Evolutionary conservation across 2,797 vertebrate genomes (phyloP).

Genomic region (Sebastes itinus): DNA sequence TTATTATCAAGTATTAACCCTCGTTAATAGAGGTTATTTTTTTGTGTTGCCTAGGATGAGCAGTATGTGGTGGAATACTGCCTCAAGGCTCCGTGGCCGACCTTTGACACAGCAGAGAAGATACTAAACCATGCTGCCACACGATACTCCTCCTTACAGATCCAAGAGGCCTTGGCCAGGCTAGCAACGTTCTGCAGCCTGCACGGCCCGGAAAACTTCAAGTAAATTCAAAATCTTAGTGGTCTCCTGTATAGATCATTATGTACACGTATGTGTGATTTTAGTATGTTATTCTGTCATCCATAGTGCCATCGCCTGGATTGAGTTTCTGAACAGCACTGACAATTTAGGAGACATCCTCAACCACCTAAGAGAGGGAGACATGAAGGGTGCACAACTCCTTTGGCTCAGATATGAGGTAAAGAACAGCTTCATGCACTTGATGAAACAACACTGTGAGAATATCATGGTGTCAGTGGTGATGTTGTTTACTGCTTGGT

Average conservation of each 20-base stretch:
- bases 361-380: conserved; percentile 84
- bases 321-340: conserved; percentile 91
- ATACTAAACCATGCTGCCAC: conserved; percentile 89
- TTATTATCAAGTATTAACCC: background rate
- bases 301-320: conserved; percentile 90
- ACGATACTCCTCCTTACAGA: conserved; percentile 78
- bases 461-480: background rate
- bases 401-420: conserved; percentile 96
- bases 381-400: conserved; percentile 89
- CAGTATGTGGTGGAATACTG: conserved; percentile 95
- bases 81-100: conserved; percentile 91
- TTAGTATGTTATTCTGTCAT: conserved; percentile 9
- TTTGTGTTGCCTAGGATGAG: conserved; percentile 83
- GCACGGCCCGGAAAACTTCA: conserved; percentile 89
- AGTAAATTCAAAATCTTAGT: conserved; percentile 77
- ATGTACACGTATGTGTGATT: background rate
- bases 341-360: conserved; percentile 87
- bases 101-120: conserved; percentile 90
- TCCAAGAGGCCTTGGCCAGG: conserved; percentile 88
- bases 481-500: background rate
- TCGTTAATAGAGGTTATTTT: background rate
- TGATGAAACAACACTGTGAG: background rate
- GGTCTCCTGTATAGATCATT: background rate
- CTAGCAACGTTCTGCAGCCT: conserved; percentile 93
- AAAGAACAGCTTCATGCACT: background rate